A percentile compares a stretch with the other conserved stretches of the same genome.
phyloP scores from a whole-genome alignment of 2,888 invertebrate species.

The Cheilosia variabilis region DNA sequence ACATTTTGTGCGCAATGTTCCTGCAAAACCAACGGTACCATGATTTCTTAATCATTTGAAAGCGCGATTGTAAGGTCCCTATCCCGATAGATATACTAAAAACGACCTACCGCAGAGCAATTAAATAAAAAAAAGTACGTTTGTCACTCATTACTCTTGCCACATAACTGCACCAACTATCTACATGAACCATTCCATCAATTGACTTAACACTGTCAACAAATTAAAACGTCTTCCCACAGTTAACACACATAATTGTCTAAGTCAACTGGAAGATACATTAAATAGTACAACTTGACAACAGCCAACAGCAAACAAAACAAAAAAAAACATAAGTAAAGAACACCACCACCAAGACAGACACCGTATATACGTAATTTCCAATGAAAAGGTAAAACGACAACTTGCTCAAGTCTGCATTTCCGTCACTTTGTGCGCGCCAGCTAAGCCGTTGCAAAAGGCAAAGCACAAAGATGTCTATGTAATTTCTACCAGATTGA shows the following conservation, averaged over 20 bases:
- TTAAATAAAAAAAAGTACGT: no score
- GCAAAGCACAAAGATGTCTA: conserved; percentile 20
- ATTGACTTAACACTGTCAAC: conserved; percentile 24
- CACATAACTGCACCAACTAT: neutral
- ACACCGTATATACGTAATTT: conserved; percentile 21
- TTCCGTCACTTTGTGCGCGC: conserved; percentile 36
- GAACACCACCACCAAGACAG: neutral
- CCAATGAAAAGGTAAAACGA: conserved; percentile 3
- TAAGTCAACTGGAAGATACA: conserved; percentile 41
- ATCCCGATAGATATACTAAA: no score
- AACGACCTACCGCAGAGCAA: no score
- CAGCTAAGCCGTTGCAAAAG: conserved; percentile 8
- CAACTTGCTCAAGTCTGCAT: conserved; percentile 29
- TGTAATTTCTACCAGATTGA: conserved; percentile 48
- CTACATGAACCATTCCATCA: neutral
- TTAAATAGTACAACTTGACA: conserved; percentile 13
- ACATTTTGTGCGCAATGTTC: no score
- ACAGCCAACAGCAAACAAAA: no score
- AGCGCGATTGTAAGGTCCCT: no score
- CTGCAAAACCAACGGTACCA: no score
- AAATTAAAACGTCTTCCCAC: conserved; percentile 39
- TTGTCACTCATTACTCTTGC: no score
- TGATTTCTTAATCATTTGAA: no score
- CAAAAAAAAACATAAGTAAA: neutral
- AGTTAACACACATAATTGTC: conserved; percentile 43